Evolutionary conservation across 35 echinoderm and acorn worm genomes (phyloP).

Genomic region (Ophioderma brevispina): DNA sequence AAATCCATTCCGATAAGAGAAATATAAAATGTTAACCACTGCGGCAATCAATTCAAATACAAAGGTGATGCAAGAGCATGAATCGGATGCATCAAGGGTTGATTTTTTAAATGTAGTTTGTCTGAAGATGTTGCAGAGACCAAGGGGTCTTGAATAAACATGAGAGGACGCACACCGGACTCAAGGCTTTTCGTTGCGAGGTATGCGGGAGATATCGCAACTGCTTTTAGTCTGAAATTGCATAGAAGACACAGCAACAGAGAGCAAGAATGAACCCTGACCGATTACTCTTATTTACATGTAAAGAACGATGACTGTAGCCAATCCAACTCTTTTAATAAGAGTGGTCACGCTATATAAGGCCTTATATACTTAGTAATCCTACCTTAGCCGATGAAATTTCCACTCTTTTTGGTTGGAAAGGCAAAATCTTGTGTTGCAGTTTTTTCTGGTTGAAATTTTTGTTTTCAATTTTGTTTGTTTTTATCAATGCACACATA

Average conservation of each 20-base stretch:
- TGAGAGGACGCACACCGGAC: not conserved
- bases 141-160: not conserved
- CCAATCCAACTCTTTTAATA: too few relatives aligned
- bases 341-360: too few relatives aligned
- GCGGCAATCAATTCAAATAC: not conserved
- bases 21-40: not conserved
- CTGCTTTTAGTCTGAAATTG: not conserved
- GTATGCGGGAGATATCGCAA: not conserved
- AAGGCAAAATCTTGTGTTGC: too few relatives aligned
- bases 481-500: too few relatives aligned
- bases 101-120: not conserved
- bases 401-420: too few relatives aligned
- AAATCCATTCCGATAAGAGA: not conserved
- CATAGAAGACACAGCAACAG: not conserved
- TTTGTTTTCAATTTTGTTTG: too few relatives aligned
- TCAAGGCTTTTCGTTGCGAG: not conserved
- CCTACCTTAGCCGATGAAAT: too few relatives aligned
- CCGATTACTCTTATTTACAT: too few relatives aligned
- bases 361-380: too few relatives aligned
- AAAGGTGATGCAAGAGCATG: not conserved
- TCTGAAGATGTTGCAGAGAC: not conserved
- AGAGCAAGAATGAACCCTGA: too few relatives aligned
- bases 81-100: not conserved
- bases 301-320: too few relatives aligned
- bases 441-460: too few relatives aligned